Base-by-base conservation (phyloP, 1,140 invertebrate species). In the Temnothorax nylanderi region DNA sequence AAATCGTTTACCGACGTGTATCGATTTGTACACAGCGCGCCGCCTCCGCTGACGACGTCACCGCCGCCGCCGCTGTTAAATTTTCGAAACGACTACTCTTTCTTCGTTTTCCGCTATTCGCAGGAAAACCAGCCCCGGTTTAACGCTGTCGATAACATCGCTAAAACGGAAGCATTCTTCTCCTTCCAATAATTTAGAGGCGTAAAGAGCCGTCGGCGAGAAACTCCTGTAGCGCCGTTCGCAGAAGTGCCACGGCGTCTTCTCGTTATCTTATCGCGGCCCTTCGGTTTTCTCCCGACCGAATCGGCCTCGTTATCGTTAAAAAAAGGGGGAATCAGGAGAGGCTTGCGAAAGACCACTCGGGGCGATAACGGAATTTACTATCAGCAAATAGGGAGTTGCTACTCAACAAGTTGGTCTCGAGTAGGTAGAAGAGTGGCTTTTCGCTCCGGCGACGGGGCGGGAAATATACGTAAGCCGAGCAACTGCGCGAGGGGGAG, bases 361-460 rank as follows among this genome's bases (percentile, higher is more conserved):
- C 49, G 34, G n/a, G 10, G 18, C 74, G 82, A 85, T 85, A 85
- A 85, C 82, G 34, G 58, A 85, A 85, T 76, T 85, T 85, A 78
- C 47, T 85, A 65, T 85, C 47, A 78, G 62, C 60, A 65, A 85
- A 85, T 85, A 34, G 80, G 13, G 32, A 85, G 47, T 56, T 47
- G 60, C 58, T 78, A 85, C 82, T 85, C 82, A 85, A 85, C 82
- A 85, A 85, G 82, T 85, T 85, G 82, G 82, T 47, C 37, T 65
- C 74, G 72, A 16, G 47, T 16, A 32, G 34, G 18, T 77, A 44
- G 21, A 26, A 84, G 69, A 54, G 65, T 74, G 69, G 44, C 69
- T 74, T 26, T 60, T 75, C 32, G 69, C 21, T 16, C 44, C 44
- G 54, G 26, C 32, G 51, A 74, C 64, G n/a, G 54, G n/a, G 32